These are phyloP conservation scores for Crax fasciolata DNA, from an alignment of 2,797 vertebrate species.

Conservation along the genomic window DNA sequence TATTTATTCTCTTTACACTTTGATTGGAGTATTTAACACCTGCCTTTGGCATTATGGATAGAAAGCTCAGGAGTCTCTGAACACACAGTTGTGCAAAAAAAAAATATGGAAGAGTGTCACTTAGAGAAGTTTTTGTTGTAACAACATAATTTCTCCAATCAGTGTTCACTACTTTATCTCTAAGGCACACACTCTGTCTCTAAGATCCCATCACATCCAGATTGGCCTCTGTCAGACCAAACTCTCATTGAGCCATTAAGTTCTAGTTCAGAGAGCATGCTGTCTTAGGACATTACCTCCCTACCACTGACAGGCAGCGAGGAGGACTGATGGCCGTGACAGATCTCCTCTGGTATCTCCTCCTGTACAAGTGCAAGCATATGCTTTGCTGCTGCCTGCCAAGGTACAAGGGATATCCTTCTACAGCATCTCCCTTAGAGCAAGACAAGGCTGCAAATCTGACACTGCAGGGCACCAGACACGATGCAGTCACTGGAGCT, in stretches of 20 bases:
- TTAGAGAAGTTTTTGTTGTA: slow-evolving; percentile 51
- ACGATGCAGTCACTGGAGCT: rapidly evolving
- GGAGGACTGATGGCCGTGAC: not conserved
- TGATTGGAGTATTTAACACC: slow-evolving; percentile 64
- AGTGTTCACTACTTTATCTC: slow-evolving; percentile 70
- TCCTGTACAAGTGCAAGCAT: not conserved
- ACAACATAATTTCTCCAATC: slow-evolving; percentile 42
- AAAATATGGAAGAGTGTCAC: slow-evolving; percentile 23
- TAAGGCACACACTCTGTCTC: slow-evolving; percentile 67
- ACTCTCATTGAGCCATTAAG: rapidly evolving
- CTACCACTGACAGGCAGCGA: not conserved
- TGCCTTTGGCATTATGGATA: slow-evolving; percentile 69
- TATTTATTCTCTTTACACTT: slow-evolving; percentile 63
- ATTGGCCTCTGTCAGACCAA: not conserved
- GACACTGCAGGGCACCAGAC: not conserved
- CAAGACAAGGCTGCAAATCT: not conserved
- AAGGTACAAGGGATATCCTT: not conserved
- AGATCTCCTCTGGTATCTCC: rapidly evolving
- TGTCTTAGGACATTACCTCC: not conserved
- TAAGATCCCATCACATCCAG: not conserved
- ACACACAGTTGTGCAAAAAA: slow-evolving; percentile 34
- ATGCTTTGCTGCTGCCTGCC: not conserved
- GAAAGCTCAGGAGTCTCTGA: slow-evolving; percentile 69
- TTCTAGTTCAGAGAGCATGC: not conserved
- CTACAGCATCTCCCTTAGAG: not conserved